phyloP scores from a whole-genome alignment of 2,113 vertebrate species.

The Hemibagrus wyckioides region DNA sequence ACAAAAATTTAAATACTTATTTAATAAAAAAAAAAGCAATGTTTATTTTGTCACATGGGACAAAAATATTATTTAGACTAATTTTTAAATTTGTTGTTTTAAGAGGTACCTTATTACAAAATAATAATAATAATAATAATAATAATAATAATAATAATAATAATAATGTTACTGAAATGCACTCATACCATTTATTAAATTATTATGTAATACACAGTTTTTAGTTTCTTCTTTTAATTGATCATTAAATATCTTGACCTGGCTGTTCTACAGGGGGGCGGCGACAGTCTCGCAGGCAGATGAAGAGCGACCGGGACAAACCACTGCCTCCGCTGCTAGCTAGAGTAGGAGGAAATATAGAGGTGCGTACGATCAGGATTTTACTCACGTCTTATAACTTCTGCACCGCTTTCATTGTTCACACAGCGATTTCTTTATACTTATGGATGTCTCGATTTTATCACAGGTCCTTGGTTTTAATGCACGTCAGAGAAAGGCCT shows the following conservation, averaged over 20 bases:
- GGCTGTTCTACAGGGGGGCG: constrained; percentile 79
- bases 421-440: neutral
- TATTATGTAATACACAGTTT: neutral
- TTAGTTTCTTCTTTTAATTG: neutral
- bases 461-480: constrained; percentile 94
- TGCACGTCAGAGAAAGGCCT: constrained; percentile 93
- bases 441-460: neutral
- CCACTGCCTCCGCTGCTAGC: constrained; percentile 93
- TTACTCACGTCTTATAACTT: neutral
- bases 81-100: too few relatives aligned
- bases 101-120: too few relatives aligned
- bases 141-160: too few relatives aligned
- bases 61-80: too few relatives aligned
- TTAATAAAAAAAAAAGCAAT: too few relatives aligned
- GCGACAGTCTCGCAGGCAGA: constrained; percentile 90
- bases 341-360: constrained; percentile 93
- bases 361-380: constrained; percentile 73
- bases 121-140: too few relatives aligned
- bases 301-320: constrained; percentile 93
- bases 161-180: neutral
- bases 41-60: neutral
- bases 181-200: neutral
- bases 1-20: neutral
- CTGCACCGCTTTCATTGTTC: neutral
- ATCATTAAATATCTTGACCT: neutral